Evolutionary conservation across 2,797 vertebrate genomes (phyloP).

Genomic region (Micropoecilia bifurca): DNA sequence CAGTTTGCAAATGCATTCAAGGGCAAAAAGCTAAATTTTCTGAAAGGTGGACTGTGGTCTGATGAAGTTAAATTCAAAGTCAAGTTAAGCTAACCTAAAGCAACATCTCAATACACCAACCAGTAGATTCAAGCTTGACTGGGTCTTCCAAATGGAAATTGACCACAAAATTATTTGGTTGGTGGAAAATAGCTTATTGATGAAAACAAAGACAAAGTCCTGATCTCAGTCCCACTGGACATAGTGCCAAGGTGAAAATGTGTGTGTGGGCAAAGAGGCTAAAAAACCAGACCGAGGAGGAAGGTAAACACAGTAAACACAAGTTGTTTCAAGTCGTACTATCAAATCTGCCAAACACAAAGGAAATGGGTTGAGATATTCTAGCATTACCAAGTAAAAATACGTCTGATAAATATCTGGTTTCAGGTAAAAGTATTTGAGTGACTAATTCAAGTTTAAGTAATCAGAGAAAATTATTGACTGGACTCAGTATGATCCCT

Average conservation of each 20-base stretch:
- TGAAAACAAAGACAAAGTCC: not conserved
- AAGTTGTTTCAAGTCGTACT: not conserved
- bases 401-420: not conserved
- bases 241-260: not conserved
- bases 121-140: not conserved
- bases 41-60: not conserved
- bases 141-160: not conserved
- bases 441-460: not conserved
- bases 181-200: not conserved
- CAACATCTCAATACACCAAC: not conserved
- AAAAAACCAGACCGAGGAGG: not conserved
- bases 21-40: not conserved
- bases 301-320: not conserved
- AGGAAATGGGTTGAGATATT: not conserved
- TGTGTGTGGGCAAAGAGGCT: not conserved
- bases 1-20: not conserved
- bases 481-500: not conserved
- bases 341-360: not conserved
- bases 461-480: not conserved
- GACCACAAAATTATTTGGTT: not conserved
- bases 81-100: not conserved
- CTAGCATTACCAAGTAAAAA: not conserved
- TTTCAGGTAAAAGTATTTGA: not conserved
- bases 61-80: not conserved
- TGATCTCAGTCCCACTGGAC: too few species aligned